These are phyloP conservation scores for Cheilosia vernalis DNA, from an alignment of 2,888 invertebrate species.

Conservation along the genomic window DNA sequence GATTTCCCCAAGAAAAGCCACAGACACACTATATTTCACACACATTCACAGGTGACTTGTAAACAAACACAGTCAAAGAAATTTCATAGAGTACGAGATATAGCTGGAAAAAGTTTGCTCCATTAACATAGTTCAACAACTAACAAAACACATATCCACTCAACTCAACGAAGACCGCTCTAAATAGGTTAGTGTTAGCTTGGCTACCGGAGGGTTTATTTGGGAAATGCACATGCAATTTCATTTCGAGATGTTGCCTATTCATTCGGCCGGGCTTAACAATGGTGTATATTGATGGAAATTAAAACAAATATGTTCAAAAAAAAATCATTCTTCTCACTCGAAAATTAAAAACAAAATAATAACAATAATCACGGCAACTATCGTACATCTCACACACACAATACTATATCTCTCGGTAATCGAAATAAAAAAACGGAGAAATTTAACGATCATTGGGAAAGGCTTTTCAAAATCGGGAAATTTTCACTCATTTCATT, in stretches of 20 bases:
- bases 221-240: not conserved
- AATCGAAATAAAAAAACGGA: constrained; percentile 16
- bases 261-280: too few species aligned
- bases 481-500: constrained; percentile 61
- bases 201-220: constrained; percentile 11
- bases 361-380: constrained; percentile 28
- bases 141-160: constrained; percentile 38
- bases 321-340: too few species aligned
- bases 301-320: not conserved
- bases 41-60: constrained; percentile 56
- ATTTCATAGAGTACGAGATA: constrained; percentile 45
- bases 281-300: not conserved
- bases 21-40: constrained; percentile 41
- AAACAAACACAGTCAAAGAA: constrained; percentile 62
- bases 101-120: constrained; percentile 70
- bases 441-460: constrained; percentile 55
- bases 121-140: constrained; percentile 70
- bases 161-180: constrained; percentile 35
- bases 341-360: not conserved
- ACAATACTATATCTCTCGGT: constrained; percentile 8
- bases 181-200: constrained; percentile 48
- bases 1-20: constrained; percentile 59
- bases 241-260: not conserved
- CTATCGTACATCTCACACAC: constrained; percentile 5
- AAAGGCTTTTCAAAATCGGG: constrained; percentile 47